Evolutionary conservation across 2,113 vertebrate species (phyloP).

Genomic region (Trinectes maculatus): DNA sequence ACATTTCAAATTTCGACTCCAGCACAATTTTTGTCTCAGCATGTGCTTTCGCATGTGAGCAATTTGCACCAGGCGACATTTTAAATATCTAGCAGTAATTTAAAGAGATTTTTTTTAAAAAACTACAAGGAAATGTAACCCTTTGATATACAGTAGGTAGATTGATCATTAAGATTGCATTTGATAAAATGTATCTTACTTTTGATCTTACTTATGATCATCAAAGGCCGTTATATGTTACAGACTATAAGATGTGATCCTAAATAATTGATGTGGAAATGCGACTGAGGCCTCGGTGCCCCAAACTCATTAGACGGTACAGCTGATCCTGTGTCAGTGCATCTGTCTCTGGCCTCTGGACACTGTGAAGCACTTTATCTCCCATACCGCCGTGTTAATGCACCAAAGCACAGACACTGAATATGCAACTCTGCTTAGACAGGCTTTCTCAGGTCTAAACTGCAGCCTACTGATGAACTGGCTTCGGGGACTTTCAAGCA

Average conservation of each 20-base stretch:
- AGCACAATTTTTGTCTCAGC: constrained; percentile 21
- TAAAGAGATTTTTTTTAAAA: not conserved
- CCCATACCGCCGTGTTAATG: constrained; percentile 6
- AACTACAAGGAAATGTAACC: constrained; percentile 2
- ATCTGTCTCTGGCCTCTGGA: constrained; percentile 32
- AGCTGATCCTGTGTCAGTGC: constrained; percentile 16
- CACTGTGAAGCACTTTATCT: not conserved
- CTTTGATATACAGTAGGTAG: not conserved
- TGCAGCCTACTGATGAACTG: constrained; percentile 44
- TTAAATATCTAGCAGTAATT: constrained; percentile 17
- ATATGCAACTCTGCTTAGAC: constrained; percentile 13
- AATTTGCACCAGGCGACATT: constrained; percentile 27
- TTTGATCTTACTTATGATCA: not conserved
- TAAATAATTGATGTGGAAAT: not conserved
- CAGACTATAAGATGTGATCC: not conserved
- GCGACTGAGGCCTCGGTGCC: not conserved
- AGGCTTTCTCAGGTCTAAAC: constrained; percentile 1
- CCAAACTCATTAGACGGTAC: not conserved
- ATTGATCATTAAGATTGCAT: not conserved
- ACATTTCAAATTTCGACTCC: constrained; percentile 46
- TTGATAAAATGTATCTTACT: not conserved
- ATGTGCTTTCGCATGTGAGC: constrained; percentile 25
- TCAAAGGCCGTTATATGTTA: not conserved
- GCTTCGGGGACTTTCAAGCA: constrained; percentile 35
- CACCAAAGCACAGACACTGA: constrained; percentile 2